phyloP scores from a whole-genome alignment of 2,888 invertebrate genomes.

The Antheraea yamamai region DNA sequence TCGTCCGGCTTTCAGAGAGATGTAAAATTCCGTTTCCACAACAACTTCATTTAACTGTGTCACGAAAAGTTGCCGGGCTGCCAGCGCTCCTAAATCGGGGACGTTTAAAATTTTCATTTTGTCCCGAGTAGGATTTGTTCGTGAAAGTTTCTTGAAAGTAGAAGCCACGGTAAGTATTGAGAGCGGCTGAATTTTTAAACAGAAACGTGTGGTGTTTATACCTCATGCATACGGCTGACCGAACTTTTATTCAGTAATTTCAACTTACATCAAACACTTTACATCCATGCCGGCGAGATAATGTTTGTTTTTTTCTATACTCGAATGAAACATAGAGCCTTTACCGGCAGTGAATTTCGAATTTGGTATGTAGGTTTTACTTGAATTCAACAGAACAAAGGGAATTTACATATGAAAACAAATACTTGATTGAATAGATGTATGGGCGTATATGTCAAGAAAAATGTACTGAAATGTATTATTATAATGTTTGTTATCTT shows the following conservation, averaged over 20 bases:
- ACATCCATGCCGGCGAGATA: neutral
- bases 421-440: neutral
- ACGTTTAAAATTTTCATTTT: constrained; percentile 52
- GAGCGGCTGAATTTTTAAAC: constrained; percentile 24
- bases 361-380: neutral
- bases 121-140: constrained; percentile 36
- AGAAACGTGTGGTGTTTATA: constrained; percentile 4
- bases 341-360: neutral
- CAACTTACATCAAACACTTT: neutral
- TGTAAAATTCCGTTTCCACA: constrained; percentile 35
- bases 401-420: neutral
- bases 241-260: constrained; percentile 12
- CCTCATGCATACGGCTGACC: neutral
- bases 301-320: neutral
- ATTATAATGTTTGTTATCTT: too few relatives aligned
- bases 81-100: constrained; percentile 45
- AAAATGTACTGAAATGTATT: neutral
- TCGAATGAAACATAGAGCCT: neutral
- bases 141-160: constrained; percentile 44
- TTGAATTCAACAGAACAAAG: neutral
- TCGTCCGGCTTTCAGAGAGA: constrained; percentile 36
- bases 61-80: constrained; percentile 41
- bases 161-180: constrained; percentile 39
- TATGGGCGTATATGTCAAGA: neutral
- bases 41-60: constrained; percentile 45